These are phyloP conservation scores for Calephelis nemesis DNA, from an alignment of 1,140 invertebrate genomes.

Conservation along the genomic window DNA sequence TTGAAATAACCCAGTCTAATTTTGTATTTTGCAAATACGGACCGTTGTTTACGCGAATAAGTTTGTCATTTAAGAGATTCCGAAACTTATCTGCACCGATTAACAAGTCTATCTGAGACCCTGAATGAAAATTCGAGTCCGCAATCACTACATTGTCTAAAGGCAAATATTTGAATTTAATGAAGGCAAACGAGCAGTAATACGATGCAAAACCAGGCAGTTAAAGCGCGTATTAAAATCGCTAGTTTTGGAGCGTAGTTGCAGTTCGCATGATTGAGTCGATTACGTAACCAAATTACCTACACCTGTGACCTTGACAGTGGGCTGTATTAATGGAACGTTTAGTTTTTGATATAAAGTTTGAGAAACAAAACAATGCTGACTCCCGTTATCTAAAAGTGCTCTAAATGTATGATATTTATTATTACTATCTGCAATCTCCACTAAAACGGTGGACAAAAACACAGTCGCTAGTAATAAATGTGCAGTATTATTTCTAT, in stretches of 20 bases:
- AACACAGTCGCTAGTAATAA: too few species aligned
- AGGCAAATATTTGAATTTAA: neutral
- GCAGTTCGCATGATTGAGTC: conserved; percentile 8
- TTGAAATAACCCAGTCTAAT: conserved; percentile 33
- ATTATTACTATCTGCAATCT: conserved; percentile 26
- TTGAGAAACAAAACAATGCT: conserved; percentile 31
- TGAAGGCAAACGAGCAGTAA: neutral
- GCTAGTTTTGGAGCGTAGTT: conserved; percentile 7
- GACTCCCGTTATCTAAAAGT: conserved; percentile 37
- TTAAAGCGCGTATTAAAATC: neutral
- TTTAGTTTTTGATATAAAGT: conserved; percentile 31
- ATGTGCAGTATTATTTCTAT: too few species aligned
- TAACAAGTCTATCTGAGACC: conserved; percentile 26
- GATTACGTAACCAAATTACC: conserved; percentile 32
- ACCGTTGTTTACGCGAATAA: conserved; percentile 27
- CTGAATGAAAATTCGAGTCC: neutral
- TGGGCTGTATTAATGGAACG: conserved; percentile 35
- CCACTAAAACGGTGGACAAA: conserved; percentile 30
- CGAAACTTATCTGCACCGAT: conserved; percentile 36
- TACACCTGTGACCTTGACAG: conserved; percentile 33
- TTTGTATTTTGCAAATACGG: conserved; percentile 33
- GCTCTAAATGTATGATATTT: conserved; percentile 27
- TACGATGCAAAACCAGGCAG: neutral
- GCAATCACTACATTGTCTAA: neutral
- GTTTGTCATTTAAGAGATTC: conserved; percentile 26